These are phyloP conservation scores for Tinea pellionella DNA, from an alignment of 2,888 invertebrate genomes.

Conservation along the genomic window DNA sequence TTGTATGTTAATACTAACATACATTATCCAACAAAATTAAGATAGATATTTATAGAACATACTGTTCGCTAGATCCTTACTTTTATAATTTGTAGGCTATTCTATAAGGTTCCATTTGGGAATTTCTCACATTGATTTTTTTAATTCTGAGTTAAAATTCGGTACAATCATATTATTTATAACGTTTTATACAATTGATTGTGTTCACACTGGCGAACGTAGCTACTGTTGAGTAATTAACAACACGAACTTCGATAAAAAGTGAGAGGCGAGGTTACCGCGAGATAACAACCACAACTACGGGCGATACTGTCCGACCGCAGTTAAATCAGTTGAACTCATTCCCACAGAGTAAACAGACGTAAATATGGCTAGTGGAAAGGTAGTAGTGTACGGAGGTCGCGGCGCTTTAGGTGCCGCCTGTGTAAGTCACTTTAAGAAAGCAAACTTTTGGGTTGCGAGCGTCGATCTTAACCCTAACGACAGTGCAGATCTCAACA, in stretches of 20 bases:
- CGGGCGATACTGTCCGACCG: not conserved
- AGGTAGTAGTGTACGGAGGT: slow-evolving; percentile 94
- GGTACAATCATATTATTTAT: not conserved
- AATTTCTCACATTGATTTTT: not conserved
- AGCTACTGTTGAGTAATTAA: not conserved
- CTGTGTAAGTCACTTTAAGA: slow-evolving; percentile 89
- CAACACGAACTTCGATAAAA: slow-evolving; percentile 27
- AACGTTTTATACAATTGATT: not conserved
- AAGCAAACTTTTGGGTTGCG: slow-evolving; percentile 92
- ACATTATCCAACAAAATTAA: not conserved
- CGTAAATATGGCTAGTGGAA: slow-evolving; percentile 70
- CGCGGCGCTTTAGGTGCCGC: slow-evolving; percentile 94
- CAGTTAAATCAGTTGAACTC: not conserved
- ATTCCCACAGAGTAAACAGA: slow-evolving; percentile 20
- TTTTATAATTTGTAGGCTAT: not conserved
- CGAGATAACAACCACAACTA: slow-evolving; percentile 25
- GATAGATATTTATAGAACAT: not conserved
- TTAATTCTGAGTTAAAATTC: not conserved
- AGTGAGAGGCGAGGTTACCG: slow-evolving; percentile 53
- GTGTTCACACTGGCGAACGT: not conserved
- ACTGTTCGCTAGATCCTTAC: not conserved
- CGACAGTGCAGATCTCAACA: slow-evolving; percentile 89
- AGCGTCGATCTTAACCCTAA: slow-evolving; percentile 86
- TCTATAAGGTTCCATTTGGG: no score
- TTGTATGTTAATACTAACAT: not conserved